Conservation (phyloP, 2,797 vertebrate genomes). For the Lagorchestes hirsutus region DNA sequence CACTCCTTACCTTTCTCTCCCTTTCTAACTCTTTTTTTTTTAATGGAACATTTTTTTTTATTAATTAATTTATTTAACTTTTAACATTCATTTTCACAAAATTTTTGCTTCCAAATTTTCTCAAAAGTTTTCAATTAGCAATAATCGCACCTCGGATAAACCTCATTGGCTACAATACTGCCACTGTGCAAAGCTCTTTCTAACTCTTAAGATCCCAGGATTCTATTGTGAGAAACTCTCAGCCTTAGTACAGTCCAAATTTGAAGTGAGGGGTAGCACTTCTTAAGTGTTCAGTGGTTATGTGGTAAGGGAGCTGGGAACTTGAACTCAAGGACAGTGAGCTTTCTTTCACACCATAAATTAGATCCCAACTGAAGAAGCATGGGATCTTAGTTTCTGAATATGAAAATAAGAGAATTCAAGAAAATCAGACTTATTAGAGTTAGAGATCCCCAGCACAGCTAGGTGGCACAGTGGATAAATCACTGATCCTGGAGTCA, state of each 20-base stretch:
- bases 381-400: constrained; percentile 15
- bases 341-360: not conserved
- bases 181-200: no score
- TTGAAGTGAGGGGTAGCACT: not conserved
- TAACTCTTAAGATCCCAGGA: not conserved
- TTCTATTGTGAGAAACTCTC: not conserved
- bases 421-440: not conserved
- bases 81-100: no score
- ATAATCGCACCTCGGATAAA: no score
- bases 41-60: no score
- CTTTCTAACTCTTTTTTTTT: no score
- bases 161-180: no score
- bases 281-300: not conserved
- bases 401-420: constrained; percentile 20
- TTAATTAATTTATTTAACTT: no score
- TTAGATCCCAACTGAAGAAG: constrained; percentile 3
- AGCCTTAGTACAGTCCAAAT: not conserved
- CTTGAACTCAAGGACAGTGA: not conserved
- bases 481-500: no score
- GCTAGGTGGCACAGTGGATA: no score
- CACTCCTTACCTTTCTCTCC: not conserved
- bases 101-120: no score
- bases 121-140: no score
- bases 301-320: not conserved
- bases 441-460: no score